Evolutionary conservation across 2,888 invertebrate species (phyloP), one percentile per base, ranked within the genome.

Genomic region (Atethmia centrago): DNA sequence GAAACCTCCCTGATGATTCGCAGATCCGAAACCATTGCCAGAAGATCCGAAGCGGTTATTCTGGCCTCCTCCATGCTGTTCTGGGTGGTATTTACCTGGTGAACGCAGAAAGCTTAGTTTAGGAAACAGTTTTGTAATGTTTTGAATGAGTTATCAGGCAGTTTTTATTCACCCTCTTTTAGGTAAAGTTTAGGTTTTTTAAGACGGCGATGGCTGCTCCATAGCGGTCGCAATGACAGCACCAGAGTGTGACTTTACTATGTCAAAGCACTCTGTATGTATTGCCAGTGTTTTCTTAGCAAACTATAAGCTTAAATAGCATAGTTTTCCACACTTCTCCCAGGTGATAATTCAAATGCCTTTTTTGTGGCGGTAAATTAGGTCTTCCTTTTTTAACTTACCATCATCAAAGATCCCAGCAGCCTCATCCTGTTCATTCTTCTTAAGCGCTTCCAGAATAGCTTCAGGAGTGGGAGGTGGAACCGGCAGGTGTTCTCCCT

Each of bases 401-500:
- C 97, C 96, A 87, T 97, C 96, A 90, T 96, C 97, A 85, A 95
- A 95, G 47, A 96, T 96, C 0, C 97, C 97, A 80, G 94, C 95
- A 40, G 97, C 97, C 82, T 97, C 97, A 87, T 97, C 97, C 61
- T 92, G 93, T n/a, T 95, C 96, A 80, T 96, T 97, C 87, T 94
- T 92, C 77, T 93, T 93, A 81, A 96, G 83, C 5, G 96, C 96
- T 85, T 94, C 89, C 49, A 97, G 90, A 72, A 97, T 97, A 58
- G 95, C 97, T 63, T 96, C 94, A 40, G 97, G 97, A 71, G 96
- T 97, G 2, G 97, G 97, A 3, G 97, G 97, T 2, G 97, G 93
- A 0, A 97, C 95, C 0, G 97, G 97, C 14, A 97, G 88, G 85
- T 97, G 97, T 55, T 94, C 96, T 0, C 97, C 97, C 55, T 95